Evolutionary conservation across 2,113 vertebrate genomes (phyloP), one percentile per base, ranked within the genome.

Genomic region (Pseudopodoces humilis): DNA sequence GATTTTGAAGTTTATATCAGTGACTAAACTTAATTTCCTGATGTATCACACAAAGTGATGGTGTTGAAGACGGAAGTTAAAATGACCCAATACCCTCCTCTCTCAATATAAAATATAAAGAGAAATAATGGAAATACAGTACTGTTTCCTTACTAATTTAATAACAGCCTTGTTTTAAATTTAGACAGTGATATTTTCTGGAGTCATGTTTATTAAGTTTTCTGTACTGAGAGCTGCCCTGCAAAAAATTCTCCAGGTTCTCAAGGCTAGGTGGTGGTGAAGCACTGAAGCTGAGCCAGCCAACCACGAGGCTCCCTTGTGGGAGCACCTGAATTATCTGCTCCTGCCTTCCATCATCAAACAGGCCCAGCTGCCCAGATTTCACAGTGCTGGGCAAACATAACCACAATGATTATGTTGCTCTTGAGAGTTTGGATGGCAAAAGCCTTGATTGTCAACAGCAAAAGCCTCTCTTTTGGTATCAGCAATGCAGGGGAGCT

Each of bases 221-320:
- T 62, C 17, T 41, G 19, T 69, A 18, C 22, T 31, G 14, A 65
- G 37, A 77, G 28, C 53, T 88, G n/a, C 17, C 37, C 21, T 64
- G 65, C n/a, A 31, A 15, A 60, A 71, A 53, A 25, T 64, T 84
- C 46, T 60, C 15, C 9, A 33, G 17, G 3, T 59, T 88, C 47
- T 44, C 8, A 6, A 27, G 44, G 62, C 12, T 0, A 0, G 24
- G 14, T 60, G 23, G 6, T 88, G 19, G 12, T 49, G 46, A 58
- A 81, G n/a, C 4, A 0, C 28, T 74, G 59, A 70, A 62, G 37
- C 43, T 62, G 50, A 77, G 59, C 19, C 24, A 41, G 21, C n/a
- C 0, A 0, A 49, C 10, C 28, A 47, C 4, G 6, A 20, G n/a
- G 4, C 13, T 77, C 10, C 20, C 7, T 15, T 0, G 0, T 59